Conservation (phyloP, 2,888 invertebrate species). For the Bedellia somnulentella region DNA sequence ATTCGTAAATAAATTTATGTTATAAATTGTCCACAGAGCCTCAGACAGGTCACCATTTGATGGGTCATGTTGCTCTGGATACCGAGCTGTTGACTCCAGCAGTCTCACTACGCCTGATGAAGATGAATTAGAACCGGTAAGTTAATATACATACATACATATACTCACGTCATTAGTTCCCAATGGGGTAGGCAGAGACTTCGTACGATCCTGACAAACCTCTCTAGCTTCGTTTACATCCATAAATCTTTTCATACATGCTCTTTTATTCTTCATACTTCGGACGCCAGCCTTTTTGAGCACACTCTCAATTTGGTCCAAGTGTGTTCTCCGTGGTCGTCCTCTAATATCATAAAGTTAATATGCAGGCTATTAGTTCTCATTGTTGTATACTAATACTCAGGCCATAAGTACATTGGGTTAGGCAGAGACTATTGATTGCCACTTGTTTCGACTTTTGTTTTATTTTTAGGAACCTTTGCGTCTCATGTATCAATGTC, state of each 20-base stretch:
- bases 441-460: no score
- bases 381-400: no score
- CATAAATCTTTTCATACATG: background rate
- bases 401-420: no score
- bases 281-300: background rate
- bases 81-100: slow-evolving; percentile 76
- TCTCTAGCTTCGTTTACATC: background rate
- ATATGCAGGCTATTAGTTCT: no score
- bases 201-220: background rate
- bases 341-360: no score
- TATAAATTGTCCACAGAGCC: slow-evolving; percentile 55
- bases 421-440: no score
- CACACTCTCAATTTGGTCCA: background rate
- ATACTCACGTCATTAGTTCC: slow-evolving; percentile 4
- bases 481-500: no score
- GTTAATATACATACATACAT: slow-evolving; percentile 4
- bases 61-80: slow-evolving; percentile 82
- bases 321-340: background rate
- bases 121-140: slow-evolving; percentile 63
- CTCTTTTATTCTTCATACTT: background rate
- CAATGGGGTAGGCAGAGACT: slow-evolving; percentile 3
- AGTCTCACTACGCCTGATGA: slow-evolving; percentile 75
- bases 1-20: no score
- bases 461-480: no score
- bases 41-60: slow-evolving; percentile 85